Evolutionary conservation across 1,140 invertebrate genomes (phyloP).

Genomic region (Brachionus koreanus): DNA sequence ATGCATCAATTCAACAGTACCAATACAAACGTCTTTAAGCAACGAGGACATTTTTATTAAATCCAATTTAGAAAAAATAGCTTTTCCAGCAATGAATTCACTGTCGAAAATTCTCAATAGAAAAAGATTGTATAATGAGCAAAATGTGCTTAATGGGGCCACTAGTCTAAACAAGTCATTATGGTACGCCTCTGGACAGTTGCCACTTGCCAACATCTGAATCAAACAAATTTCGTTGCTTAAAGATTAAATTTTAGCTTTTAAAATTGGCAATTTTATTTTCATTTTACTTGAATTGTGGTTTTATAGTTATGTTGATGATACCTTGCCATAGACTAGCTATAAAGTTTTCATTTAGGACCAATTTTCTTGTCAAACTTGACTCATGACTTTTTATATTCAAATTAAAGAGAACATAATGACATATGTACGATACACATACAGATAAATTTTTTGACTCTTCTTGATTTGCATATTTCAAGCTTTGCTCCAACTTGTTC

Average conservation of each 20-base stretch:
- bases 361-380: slow-evolving; percentile 1
- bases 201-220: slow-evolving; percentile 2
- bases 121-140: slow-evolving; percentile 41
- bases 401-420: background rate
- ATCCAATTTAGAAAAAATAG: slow-evolving; percentile 20
- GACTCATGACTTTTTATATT: slow-evolving; percentile 21
- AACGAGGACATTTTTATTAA: background rate
- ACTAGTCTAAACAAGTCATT: slow-evolving; percentile 15
- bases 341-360: background rate
- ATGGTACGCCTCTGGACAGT: background rate
- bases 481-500: background rate
- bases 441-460: background rate
- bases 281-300: background rate
- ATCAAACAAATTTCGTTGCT: background rate
- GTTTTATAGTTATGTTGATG: background rate
- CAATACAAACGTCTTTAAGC: slow-evolving; percentile 15
- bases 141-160: slow-evolving; percentile 18
- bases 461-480: background rate
- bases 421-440: background rate
- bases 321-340: background rate
- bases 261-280: background rate
- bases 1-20: slow-evolving; percentile 36
- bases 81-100: slow-evolving; percentile 31
- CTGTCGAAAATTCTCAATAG: slow-evolving; percentile 22
- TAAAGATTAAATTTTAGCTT: background rate